Percentiles rank a stretch among this genome's conserved stretches.
Conservation (phyloP, 2,113 vertebrate genomes). For the Entelurus aequoreus region DNA sequence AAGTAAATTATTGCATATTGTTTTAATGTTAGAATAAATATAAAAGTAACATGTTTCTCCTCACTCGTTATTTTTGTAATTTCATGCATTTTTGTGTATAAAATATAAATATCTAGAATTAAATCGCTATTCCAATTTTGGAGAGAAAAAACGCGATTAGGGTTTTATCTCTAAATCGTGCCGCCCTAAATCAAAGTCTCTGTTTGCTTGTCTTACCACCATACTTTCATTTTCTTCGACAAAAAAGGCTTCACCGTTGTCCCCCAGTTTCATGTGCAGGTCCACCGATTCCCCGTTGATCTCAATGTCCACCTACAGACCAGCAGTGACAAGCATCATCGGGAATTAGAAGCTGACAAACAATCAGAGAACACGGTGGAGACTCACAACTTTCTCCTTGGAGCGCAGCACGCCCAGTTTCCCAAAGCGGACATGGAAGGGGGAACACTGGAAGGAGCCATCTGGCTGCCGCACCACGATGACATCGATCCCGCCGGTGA, state of each 20-base stretch:
- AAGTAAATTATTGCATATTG: too few species aligned
- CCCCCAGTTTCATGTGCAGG: constrained; percentile 92
- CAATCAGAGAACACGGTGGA: neutral
- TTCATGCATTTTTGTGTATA: too few species aligned
- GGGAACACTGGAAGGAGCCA: constrained; percentile 86
- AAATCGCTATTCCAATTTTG: too few species aligned
- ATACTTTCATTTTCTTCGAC: constrained; percentile 79
- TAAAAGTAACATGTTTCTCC: too few species aligned
- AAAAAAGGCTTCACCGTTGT: constrained; percentile 95
- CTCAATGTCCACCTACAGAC: constrained; percentile 88
- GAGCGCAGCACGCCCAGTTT: constrained; percentile 91
- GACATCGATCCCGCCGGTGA: constrained; percentile 88
- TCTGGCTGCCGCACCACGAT: constrained; percentile 87
- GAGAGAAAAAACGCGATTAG: too few species aligned
- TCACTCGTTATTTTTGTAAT: too few species aligned
- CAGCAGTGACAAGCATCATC: neutral
- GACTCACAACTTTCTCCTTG: constrained; percentile 89
- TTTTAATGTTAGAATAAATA: too few species aligned
- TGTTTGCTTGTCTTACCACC: constrained; percentile 62
- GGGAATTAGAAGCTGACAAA: neutral
- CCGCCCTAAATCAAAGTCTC: too few species aligned
- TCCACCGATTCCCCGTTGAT: constrained; percentile 87
- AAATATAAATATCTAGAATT: too few species aligned
- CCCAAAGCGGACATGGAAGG: constrained; percentile 91
- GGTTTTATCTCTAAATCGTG: too few species aligned